Evolutionary conservation across 2,113 vertebrate species (phyloP).

Genomic region (Etheostoma cragini): DNA sequence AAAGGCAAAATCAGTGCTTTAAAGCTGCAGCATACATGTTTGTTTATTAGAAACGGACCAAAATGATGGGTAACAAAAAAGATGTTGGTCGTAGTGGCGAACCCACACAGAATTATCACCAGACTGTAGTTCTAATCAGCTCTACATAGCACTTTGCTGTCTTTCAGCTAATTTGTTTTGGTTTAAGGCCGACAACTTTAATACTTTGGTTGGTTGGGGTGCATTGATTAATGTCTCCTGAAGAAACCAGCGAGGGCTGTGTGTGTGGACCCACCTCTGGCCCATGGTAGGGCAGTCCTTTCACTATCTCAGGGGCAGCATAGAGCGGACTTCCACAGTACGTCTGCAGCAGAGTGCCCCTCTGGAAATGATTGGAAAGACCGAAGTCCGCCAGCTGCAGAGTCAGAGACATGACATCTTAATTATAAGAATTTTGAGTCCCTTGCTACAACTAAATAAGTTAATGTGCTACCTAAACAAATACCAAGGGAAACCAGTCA

Average conservation of each 20-base stretch:
- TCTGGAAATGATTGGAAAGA: slow-evolving; percentile 84
- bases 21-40: neutral
- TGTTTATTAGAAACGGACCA: neutral
- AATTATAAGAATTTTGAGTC: neutral
- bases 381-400: slow-evolving; percentile 87
- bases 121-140: neutral
- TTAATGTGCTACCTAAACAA: neutral
- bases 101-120: neutral
- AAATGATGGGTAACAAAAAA: neutral
- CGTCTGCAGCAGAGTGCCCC: slow-evolving; percentile 79
- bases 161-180: neutral
- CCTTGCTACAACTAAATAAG: neutral
- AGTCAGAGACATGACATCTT: slow-evolving; percentile 14
- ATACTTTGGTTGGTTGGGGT: neutral
- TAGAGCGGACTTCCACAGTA: slow-evolving; percentile 88
- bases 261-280: slow-evolving; percentile 80
- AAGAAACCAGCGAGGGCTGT: neutral
- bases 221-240: neutral
- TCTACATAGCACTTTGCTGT: neutral
- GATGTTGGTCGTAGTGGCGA: neutral
- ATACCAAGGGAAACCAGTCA: neutral
- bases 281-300: slow-evolving; percentile 85
- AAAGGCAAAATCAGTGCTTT: neutral
- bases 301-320: slow-evolving; percentile 87
- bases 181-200: neutral